Base-by-base conservation (phyloP, 2,888 invertebrate genomes). In the Boloria euphrosyne region DNA sequence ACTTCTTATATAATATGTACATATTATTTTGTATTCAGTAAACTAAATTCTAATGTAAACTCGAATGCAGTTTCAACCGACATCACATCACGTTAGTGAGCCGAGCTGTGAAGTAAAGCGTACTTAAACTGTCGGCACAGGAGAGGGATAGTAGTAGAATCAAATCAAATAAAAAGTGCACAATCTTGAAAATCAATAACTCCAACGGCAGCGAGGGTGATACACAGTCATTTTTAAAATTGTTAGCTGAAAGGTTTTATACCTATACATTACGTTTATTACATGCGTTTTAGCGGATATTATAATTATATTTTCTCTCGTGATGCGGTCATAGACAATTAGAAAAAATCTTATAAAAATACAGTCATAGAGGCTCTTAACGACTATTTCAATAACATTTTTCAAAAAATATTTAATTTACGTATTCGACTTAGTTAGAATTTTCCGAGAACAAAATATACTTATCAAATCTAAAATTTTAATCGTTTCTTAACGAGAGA, bases 131-230 rank as follows among this genome's bases (percentile, higher is more conserved):
- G 55, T 57, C 22, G 44, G 44, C 44, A 44, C 22, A 6, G 6
- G 46, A 22, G 46, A 22, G 16, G 18, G 18, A 31, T 27, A 16
- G 22, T 22, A n/a, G 13, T 57, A 13, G 27, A 27, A 46, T 46
- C 22, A 57, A 57, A 57, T 57, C 57, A 57, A 57, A 57, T 57
- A 57, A 57, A 57, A 57, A 57, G 46, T 27, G 46, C 27, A 27
- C 22, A 46, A 27, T 57, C 57, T 46, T 57, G 44, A 22, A 57
- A 57, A 57, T 57, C 57, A 22, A 57, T 57, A 27, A 27, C 27
- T 46, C 27, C 57, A 13, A 16, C 5, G 46, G 27, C 13, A 27
- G 22, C 3, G 43, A 46, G 44, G 44, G 57, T 46, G 27, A n/a
- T 46, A 22, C 57, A 27, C 57, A 46, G 22, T 46, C 46, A 57